Percentiles rank a stretch among this genome's conserved stretches.
Evolutionary conservation across 2,888 invertebrate genomes (phyloP).

Genomic region (Polietes domitor): DNA sequence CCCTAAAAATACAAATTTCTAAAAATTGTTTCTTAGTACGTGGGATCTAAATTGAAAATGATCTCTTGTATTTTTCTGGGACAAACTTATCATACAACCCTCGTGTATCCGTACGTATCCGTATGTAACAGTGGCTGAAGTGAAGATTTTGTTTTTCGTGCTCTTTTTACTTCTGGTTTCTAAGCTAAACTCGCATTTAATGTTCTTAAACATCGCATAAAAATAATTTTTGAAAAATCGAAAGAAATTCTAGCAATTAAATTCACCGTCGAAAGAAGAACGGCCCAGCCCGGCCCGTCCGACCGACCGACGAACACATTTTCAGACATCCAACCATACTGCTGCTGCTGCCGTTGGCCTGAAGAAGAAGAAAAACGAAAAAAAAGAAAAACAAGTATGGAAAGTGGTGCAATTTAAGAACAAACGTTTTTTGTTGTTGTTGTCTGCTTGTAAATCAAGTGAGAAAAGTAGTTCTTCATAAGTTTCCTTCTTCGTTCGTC

Average conservation of each 20-base stretch:
- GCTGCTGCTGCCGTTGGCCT: neutral
- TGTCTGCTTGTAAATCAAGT: neutral
- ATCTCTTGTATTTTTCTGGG: no score
- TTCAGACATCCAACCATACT: neutral
- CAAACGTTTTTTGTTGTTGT: conserved; percentile 34
- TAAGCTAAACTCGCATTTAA: neutral
- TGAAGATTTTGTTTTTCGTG: neutral
- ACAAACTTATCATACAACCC: no score
- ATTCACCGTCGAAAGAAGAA: conserved; percentile 23
- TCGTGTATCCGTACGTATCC: neutral
- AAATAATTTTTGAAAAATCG: neutral
- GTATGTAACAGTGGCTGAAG: neutral
- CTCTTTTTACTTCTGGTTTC: neutral
- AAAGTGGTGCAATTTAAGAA: conserved; percentile 65
- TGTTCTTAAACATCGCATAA: neutral
- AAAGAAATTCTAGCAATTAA: conserved; percentile 41
- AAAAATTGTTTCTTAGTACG: no score
- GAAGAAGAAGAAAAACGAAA: conserved; percentile 2
- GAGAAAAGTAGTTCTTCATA: conserved; percentile 11
- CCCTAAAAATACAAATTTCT: no score
- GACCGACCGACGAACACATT: no score
- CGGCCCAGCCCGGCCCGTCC: neutral
- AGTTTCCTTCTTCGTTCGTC: conserved; percentile 16
- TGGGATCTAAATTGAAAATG: no score
- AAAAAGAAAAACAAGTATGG: conserved; percentile 57